These are phyloP conservation scores for Dromius quadrimaculatus DNA, from an alignment of 2,888 invertebrate genomes.

Conservation along the genomic window DNA sequence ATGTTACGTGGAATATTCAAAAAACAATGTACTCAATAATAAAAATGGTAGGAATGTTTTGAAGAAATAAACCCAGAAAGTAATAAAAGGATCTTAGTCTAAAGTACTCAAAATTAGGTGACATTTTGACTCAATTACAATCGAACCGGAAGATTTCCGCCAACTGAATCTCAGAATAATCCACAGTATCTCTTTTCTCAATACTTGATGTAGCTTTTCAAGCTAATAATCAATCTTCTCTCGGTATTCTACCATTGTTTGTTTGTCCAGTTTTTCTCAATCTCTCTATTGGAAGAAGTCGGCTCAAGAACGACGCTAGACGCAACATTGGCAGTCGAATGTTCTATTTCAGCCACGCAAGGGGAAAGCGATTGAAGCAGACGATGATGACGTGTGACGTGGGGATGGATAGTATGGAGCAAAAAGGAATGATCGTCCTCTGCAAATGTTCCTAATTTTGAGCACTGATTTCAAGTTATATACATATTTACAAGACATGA, in stretches of 20 bases:
- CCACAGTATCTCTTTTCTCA: not conserved
- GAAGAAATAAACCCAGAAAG: constrained; percentile 44
- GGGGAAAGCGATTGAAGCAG: not conserved
- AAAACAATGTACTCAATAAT: constrained; percentile 23
- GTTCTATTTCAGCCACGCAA: not conserved
- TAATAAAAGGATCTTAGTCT: constrained; percentile 24
- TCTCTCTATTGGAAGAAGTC: no score
- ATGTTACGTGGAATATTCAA: constrained; percentile 36
- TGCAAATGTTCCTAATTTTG: constrained; percentile 51
- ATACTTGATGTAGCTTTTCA: not conserved
- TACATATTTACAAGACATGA: constrained; percentile 39
- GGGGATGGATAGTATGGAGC: constrained; percentile 44
- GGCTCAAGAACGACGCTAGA: no score
- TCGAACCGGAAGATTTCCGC: not conserved
- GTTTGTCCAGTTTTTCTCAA: no score
- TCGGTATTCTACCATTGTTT: constrained; percentile 11
- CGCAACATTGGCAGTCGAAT: not conserved
- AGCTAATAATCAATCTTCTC: not conserved
- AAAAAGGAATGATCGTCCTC: constrained; percentile 19
- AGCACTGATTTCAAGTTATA: constrained; percentile 47
- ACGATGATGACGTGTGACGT: constrained; percentile 16
- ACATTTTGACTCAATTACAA: constrained; percentile 30
- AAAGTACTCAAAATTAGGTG: constrained; percentile 52
- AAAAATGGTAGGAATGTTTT: constrained; percentile 44
- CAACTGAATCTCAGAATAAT: not conserved